A percentile compares a stretch with the other conserved stretches of the same genome.
Conservation (phyloP, 2,888 invertebrate genomes). For the Acanthosepion esculentum region DNA sequence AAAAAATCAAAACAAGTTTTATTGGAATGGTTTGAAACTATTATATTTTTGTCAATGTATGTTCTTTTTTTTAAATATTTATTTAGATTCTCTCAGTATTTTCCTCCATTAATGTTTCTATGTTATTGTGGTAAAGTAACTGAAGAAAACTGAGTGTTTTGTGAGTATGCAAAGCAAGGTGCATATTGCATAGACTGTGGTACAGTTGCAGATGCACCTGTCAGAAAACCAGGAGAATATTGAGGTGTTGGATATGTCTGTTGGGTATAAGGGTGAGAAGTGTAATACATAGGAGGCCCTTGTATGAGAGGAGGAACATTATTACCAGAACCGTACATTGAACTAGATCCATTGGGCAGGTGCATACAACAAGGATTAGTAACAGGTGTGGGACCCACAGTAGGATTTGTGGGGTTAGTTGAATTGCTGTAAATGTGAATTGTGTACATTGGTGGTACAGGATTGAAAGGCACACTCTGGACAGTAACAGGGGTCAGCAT, state of each 20-base stretch:
- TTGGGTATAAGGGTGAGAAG: slow-evolving; percentile 38
- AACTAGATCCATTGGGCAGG: background rate
- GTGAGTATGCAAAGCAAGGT: slow-evolving; percentile 34
- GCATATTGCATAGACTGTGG: background rate
- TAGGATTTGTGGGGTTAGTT: background rate
- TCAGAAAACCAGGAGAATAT: background rate
- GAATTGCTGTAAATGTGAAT: slow-evolving; percentile 38
- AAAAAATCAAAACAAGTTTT: no score
- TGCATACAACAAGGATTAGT: slow-evolving; percentile 42
- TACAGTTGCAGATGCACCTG: background rate
- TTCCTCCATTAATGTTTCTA: background rate
- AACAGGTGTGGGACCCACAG: background rate
- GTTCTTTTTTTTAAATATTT: background rate
- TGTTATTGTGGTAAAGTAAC: background rate
- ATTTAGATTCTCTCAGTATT: background rate
- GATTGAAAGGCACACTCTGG: background rate
- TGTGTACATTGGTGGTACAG: slow-evolving; percentile 25
- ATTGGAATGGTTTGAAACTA: background rate
- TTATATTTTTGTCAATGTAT: no score
- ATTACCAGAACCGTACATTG: background rate
- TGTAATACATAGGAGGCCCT: background rate
- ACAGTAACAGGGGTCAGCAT: slow-evolving; percentile 24
- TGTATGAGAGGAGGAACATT: slow-evolving; percentile 35
- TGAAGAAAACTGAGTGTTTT: background rate
- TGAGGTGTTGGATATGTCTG: background rate